Conservation (phyloP, 2,797 vertebrate species). For the Buceros bicornis region DNA sequence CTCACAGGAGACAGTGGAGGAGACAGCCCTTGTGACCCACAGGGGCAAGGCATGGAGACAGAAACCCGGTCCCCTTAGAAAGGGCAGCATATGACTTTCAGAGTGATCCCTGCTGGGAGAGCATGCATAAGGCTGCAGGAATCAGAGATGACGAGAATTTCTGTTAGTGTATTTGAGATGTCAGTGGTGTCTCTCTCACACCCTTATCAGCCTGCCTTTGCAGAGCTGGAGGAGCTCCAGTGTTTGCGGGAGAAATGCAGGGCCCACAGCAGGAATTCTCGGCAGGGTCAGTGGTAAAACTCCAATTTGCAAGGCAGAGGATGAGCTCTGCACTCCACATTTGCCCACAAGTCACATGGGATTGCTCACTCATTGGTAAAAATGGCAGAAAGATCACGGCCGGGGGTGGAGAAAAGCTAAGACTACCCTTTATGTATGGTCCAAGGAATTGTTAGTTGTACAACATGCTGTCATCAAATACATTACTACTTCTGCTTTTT, state of each 20-base stretch:
- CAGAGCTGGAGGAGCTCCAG: not conserved
- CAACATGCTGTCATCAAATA: not conserved
- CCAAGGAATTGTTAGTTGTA: not conserved
- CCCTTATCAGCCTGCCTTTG: not conserved
- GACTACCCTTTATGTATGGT: not conserved
- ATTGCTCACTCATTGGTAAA: not conserved
- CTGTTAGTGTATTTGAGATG: not conserved
- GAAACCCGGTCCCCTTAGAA: not conserved
- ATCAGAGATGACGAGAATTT: not conserved
- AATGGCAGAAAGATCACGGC: not conserved
- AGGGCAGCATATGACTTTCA: not conserved
- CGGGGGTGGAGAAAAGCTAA: not conserved
- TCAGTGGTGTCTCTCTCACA: not conserved
- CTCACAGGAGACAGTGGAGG: not conserved
- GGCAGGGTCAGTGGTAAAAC: accelerated
- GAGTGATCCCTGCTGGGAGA: not conserved
- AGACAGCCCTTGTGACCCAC: not conserved
- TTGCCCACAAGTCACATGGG: not conserved
- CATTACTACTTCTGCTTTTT: not conserved
- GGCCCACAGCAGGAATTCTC: not conserved
- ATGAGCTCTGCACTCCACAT: not conserved
- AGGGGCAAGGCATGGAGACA: not conserved
- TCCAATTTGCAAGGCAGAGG: not conserved
- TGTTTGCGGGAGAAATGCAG: not conserved
- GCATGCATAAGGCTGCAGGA: accelerated